Evolutionary conservation across 2,113 vertebrate species (phyloP).

Genomic region (Chaetorhynchus papuensis): DNA sequence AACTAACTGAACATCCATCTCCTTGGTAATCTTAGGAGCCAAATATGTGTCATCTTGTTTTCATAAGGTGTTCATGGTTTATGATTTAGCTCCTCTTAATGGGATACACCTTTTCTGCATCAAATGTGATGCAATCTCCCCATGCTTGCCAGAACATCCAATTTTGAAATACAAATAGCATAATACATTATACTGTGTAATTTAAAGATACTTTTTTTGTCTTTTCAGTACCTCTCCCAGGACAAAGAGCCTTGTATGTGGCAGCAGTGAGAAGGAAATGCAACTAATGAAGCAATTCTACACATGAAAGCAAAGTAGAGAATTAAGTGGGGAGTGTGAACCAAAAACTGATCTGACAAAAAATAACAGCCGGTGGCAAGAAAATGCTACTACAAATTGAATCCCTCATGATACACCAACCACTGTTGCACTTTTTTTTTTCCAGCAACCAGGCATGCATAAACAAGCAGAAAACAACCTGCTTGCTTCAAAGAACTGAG

Average conservation of each 20-base stretch:
- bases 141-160: neutral
- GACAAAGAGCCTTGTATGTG: neutral
- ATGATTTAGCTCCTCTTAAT: neutral
- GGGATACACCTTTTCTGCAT: neutral
- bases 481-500: neutral
- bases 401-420: neutral
- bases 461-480: neutral
- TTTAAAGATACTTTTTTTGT: neutral
- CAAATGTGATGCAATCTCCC: neutral
- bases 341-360: neutral
- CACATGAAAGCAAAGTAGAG: neutral
- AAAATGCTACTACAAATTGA: neutral
- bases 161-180: neutral
- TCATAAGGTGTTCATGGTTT: neutral
- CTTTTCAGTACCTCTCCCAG: neutral
- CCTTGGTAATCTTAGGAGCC: neutral
- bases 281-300: neutral
- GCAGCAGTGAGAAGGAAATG: neutral
- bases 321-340: accelerated
- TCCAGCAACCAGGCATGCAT: neutral
- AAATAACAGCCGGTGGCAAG: neutral
- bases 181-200: neutral
- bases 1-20: neutral
- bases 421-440: neutral
- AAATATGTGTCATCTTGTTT: neutral